Evolutionary conservation across 2,113 vertebrate species (phyloP), one percentile per base, ranked within the genome.

Genomic region (Hemichromis elongatus): DNA sequence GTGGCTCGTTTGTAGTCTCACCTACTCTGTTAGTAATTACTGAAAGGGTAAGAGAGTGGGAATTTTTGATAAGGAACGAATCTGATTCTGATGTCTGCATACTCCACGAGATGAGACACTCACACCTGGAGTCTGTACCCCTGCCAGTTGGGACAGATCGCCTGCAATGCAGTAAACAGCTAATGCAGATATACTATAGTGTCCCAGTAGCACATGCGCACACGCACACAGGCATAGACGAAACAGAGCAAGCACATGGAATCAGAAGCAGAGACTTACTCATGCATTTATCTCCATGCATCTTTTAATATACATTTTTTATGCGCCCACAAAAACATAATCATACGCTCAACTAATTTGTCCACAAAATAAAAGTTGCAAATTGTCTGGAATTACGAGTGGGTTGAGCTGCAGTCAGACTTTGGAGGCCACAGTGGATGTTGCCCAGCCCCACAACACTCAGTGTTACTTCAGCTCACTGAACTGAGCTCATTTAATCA

Each of bases 121-220:
- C 85, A 37, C 75, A 40, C 82, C 52, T 4, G 90, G 82, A 84
- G 66, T 37, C 82, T 84, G 80, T 63, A 70, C 56, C 54, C 82
- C 75, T 53, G 12, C 79, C 79, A 82, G 80, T 84, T 50, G 80
- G 85, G 88, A 90, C 83, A 79, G 85, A 89, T 89, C 79, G 85
- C 88, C 91, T 92, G 92, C 92, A 93, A 88, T 92, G 91, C 90
- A 92, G 89, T 88, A 90, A 90, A 92, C 86, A 90, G 86, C 70
- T 84, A 35, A 83, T 90, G 89, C 87, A 91, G 89, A 88, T 88
- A 79, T 80, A 79, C 68, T 75, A 75, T 33, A 79, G 77, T 82
- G 79, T 77, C 82, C 53, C 77, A 73, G 52, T 19, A 40, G 54
- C 80, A 79, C 86, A 55, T 33, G 14, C 81, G 70, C 87, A 79